Evolutionary conservation across 2,888 invertebrate species (phyloP).

Genomic region (Scelioninae gen. 2): DNA sequence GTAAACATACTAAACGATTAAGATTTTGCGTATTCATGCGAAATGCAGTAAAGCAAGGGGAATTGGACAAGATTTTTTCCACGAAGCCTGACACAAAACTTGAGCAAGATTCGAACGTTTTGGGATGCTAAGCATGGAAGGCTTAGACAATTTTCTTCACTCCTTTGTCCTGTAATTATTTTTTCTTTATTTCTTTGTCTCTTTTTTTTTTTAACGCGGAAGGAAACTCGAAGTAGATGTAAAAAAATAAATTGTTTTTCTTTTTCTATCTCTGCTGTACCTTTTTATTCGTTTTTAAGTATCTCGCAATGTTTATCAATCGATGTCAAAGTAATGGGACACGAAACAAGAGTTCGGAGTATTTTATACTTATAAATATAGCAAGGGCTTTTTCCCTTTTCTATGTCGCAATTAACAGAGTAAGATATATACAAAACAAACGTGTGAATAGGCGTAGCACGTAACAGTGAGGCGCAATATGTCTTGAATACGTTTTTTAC

Average conservation of each 20-base stretch:
- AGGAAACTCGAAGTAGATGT: conserved; percentile 29
- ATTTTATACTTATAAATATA: conserved; percentile 57
- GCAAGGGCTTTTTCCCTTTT: conserved; percentile 58
- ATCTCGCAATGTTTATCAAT: conserved; percentile 50
- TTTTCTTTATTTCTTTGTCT: conserved; percentile 6
- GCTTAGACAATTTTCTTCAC: conserved; percentile 65
- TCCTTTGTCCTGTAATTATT: conserved; percentile 50
- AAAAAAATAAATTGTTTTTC: conserved; percentile 33
- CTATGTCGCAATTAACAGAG: conserved; percentile 58
- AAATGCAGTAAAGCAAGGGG: conserved; percentile 41
- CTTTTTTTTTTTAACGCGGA: conserved; percentile 6
- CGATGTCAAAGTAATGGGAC: conserved; percentile 47
- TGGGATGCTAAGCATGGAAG: conserved; percentile 59
- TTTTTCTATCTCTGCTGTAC: conserved; percentile 26
- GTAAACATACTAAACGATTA: conserved; percentile 45
- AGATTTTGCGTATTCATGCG: conserved; percentile 42
- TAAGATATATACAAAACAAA: conserved; percentile 56
- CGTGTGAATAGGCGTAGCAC: conserved; percentile 59
- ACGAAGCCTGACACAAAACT: conserved; percentile 43
- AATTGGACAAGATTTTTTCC: conserved; percentile 53
- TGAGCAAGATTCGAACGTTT: conserved; percentile 40
- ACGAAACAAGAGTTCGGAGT: conserved; percentile 52
- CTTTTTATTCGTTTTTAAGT: conserved; percentile 39
- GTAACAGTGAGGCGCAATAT: conserved; percentile 52
- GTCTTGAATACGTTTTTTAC: conserved; percentile 60